Base-by-base conservation (phyloP, 1,140 invertebrate species). In the Orius insidiosus region DNA sequence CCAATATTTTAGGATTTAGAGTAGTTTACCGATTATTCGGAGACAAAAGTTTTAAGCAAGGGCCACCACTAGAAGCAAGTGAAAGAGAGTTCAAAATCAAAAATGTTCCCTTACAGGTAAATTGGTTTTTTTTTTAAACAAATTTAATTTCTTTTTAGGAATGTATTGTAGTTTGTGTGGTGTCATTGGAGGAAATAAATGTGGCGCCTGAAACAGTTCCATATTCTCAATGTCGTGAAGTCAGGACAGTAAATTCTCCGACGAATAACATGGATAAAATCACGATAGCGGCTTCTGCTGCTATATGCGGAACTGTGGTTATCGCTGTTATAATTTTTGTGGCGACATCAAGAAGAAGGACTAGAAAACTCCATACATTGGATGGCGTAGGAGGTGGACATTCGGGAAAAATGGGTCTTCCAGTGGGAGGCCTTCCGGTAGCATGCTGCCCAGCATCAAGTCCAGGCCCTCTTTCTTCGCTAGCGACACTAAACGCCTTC, bases 261-360 rank as follows among this genome's bases (percentile, higher is more conserved):
- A 75, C 79, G 18, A 85, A 80, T 9, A 85, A 88, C 62, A 86
- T 92, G 79, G 88, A 93, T 60, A 89, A 88, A 60, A 87, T 93
- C 56, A 90, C 88, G 15, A 93, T 93, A 54, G 86, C 80, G 8
- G 86, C 86, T 1, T 87, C 83, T 55, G 86, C 86, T 6, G 85
- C 85, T n/a, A 88, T 92, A 55, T 90, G 82, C 60, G 83, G 80
- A n/a, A 87, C 85, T 15, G 86, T 93, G 50, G 78, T 90, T 33
- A 74, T 90, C 19, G 86, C 84, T 1, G 78, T 84, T 7, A 76
- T 90, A 44, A 75, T 92, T 44, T 89, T 92, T 59, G 76, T 89
- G 24, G 82, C 83, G 30, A 84, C 85, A 10, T 84, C 80, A 52
- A 69, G 80, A 47, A 63, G 56, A 49, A 41, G 57, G 2, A 49